Evolutionary conservation across 2,888 invertebrate genomes (phyloP), one percentile per base, ranked within the genome.

Genomic region (Melitaea athalia): DNA sequence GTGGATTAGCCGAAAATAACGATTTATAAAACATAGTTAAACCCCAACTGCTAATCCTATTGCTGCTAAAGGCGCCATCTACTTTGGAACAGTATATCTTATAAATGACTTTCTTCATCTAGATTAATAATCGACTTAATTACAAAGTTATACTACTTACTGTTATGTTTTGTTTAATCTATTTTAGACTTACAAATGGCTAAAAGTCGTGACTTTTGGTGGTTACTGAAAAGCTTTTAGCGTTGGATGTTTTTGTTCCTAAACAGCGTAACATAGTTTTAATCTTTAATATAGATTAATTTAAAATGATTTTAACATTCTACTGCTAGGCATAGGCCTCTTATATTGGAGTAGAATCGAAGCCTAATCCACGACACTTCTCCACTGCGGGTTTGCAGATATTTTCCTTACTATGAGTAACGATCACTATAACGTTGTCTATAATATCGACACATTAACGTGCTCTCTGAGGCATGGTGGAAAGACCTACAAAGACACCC

Each of bases 201-300:
- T 55, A 38, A 17, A n/a, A 63, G 53, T 74, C 74, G 76, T 75
- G 74, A 70, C 75, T 73, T 68, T 59, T 42, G 67, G 72, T 59
- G 64, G 72, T 74, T 74, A 71, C 59, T 45, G 31, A 42, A 10
- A 63, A 64, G 47, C 66, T 67, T 69, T 71, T 67, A 69, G 59
- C 49, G 61, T 59, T 68, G 69, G 63, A 69, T 69, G 63, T 52
- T 65, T 66, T 67, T 49, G 63, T 64, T 64, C 64, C 69, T 67
- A 69, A 67, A 55, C 8, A 49, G 43, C 24, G 52, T 12, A 24
- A 17, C 12, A 31, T 11, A 45, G 45, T 45, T 45, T 45, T 45
- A 11, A 11, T 45, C 8, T 45, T 45, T 45, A 45, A 45, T 45
- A 45, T 43, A 43, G 24, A 24, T 24, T 24, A 24, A 24, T 24